A percentile compares a stretch with the other conserved stretches of the same genome.
Conservation (phyloP, 1,140 invertebrate species). For the Eueides isabella region DNA sequence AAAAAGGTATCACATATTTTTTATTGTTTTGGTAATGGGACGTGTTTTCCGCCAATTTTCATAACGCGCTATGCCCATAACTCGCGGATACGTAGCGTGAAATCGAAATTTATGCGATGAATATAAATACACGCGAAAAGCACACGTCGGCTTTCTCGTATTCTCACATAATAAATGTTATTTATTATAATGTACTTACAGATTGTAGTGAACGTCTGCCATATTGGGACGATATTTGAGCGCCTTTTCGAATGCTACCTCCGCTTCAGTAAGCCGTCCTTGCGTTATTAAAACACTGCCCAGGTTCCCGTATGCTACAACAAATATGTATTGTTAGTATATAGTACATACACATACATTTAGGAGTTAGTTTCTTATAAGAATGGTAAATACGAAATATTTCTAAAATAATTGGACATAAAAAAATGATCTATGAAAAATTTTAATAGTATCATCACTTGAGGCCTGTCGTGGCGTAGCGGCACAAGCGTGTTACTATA, state of each 20-base stretch:
- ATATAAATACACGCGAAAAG: constrained; percentile 44
- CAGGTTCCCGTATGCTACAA: constrained; percentile 95
- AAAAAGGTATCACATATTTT: constrained; percentile 30
- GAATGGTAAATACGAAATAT: no score
- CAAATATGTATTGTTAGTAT: constrained; percentile 38
- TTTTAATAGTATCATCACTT: no score
- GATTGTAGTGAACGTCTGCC: constrained; percentile 98
- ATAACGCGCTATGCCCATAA: constrained; percentile 42
- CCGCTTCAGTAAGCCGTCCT: constrained; percentile 92
- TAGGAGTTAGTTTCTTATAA: background rate
- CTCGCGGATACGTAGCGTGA: constrained; percentile 43
- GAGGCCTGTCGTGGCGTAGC: no score
- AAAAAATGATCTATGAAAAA: no score
- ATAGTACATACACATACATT: background rate
- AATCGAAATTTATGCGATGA: constrained; percentile 45
- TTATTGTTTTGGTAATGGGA: constrained; percentile 43
- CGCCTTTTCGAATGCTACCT: constrained; percentile 93
- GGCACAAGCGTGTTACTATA: no score
- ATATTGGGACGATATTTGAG: constrained; percentile 95
- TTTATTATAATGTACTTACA: constrained; percentile 89
- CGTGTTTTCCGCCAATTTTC: constrained; percentile 42
- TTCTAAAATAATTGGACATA: no score
- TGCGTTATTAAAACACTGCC: constrained; percentile 95
- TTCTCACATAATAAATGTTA: constrained; percentile 40
- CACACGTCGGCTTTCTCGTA: constrained; percentile 42